These are phyloP conservation scores for Hedya salicella DNA, from an alignment of 2,888 invertebrate species.

Conservation along the genomic window DNA sequence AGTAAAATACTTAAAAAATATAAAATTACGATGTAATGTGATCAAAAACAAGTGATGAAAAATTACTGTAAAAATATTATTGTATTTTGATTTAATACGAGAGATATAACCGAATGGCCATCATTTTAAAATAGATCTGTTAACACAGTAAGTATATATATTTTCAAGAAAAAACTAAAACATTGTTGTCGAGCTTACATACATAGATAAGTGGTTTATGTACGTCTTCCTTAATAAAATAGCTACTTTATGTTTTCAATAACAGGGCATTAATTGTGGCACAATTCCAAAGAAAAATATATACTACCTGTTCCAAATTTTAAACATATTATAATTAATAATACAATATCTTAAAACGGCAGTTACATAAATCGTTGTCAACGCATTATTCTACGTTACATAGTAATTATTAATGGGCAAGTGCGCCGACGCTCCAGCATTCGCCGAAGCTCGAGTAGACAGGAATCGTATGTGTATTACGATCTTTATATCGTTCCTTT, in stretches of 20 bases:
- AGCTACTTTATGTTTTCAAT: conserved; percentile 43
- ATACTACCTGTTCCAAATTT: background rate
- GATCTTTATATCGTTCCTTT: background rate
- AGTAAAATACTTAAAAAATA: conserved; percentile 45
- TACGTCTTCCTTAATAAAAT: conserved; percentile 53
- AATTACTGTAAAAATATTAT: conserved; percentile 39
- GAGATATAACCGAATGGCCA: conserved; percentile 33
- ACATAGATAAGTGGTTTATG: conserved; percentile 60
- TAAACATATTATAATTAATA: background rate
- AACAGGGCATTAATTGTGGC: conserved; percentile 19
- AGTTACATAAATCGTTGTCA: background rate
- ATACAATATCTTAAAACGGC: background rate
- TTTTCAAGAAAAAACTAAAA: conserved; percentile 35
- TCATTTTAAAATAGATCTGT: conserved; percentile 30
- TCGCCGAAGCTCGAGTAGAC: background rate
- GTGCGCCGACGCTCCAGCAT: no score
- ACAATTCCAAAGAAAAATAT: conserved; percentile 3
- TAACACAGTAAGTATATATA: conserved; percentile 38
- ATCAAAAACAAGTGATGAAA: conserved; percentile 49
- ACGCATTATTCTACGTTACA: background rate
- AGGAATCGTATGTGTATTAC: background rate
- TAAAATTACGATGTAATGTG: conserved; percentile 47
- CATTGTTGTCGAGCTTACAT: conserved; percentile 64
- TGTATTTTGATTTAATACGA: conserved; percentile 34
- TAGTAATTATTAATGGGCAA: background rate